phyloP scores from a whole-genome alignment of 2,113 vertebrate genomes.

The Ailuropoda melanoleuca region DNA sequence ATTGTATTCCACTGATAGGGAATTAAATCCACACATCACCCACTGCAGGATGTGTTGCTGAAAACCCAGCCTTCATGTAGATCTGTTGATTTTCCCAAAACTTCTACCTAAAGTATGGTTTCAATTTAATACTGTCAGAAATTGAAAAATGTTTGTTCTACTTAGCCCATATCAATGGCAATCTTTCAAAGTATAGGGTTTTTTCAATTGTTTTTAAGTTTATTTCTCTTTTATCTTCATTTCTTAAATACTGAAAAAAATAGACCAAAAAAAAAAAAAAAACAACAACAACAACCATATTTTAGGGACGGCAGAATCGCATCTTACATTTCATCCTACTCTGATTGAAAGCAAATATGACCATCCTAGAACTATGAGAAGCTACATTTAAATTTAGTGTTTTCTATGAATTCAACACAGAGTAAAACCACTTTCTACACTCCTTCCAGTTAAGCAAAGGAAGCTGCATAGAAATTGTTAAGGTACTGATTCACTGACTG shows the following conservation, averaged over 20 bases:
- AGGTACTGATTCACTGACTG: neutral
- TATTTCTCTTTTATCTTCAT: neutral
- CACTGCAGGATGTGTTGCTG: neutral
- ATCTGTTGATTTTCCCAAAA: neutral
- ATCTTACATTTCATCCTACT: neutral
- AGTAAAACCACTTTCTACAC: neutral
- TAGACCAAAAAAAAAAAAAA: neutral
- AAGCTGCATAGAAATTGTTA: neutral
- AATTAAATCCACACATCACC: neutral
- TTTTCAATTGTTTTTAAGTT: neutral
- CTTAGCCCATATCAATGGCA: neutral
- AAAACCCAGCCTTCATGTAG: neutral
- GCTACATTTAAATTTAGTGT: neutral
- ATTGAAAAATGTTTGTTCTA: neutral
- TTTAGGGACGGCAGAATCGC: neutral
- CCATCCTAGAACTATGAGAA: neutral
- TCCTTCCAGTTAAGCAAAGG: neutral
- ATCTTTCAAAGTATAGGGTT: neutral
- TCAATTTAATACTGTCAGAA: neutral
- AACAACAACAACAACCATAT: too few relatives aligned
- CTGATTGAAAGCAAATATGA: neutral
- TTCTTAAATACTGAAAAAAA: neutral
- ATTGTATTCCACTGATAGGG: neutral
- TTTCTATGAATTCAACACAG: neutral
- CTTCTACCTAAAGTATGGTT: neutral